Conservation (phyloP, 2,113 vertebrate genomes). For the Mesembrinibis cayennensis region DNA sequence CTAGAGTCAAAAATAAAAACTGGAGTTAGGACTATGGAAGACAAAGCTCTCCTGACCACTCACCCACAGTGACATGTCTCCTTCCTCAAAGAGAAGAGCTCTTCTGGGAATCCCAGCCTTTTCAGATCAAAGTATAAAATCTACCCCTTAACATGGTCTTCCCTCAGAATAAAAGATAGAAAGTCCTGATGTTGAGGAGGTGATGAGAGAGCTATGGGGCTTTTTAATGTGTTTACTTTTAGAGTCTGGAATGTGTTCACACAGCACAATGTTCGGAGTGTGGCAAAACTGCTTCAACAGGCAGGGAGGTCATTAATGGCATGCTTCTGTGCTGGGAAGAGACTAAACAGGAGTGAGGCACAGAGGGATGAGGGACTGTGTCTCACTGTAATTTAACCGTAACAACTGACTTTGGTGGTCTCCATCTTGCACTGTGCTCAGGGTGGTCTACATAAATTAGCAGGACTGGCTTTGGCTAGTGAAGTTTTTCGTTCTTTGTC, state of each 20-base stretch:
- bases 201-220: neutral
- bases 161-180: neutral
- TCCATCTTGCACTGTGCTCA: neutral
- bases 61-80: neutral
- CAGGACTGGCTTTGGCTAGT: neutral
- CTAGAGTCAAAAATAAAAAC: neutral
- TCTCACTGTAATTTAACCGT: conserved; percentile 8
- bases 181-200: neutral
- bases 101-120: neutral
- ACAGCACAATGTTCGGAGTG: neutral
- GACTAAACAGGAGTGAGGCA: conserved; percentile 20
- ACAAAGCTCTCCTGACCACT: neutral
- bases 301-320: neutral
- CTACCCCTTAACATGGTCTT: neutral
- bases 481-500: neutral
- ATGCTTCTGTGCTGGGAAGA: neutral
- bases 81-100: neutral
- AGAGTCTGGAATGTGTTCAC: conserved; percentile 2
- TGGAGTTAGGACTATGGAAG: neutral
- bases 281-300: neutral
- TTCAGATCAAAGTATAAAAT: conserved; percentile 1
- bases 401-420: conserved; percentile 47
- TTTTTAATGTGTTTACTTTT: conserved; percentile 45
- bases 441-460: conserved; percentile 54
- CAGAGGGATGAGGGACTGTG: neutral